Base-by-base conservation (phyloP, 2,888 invertebrate genomes). In the Sipha maydis region DNA sequence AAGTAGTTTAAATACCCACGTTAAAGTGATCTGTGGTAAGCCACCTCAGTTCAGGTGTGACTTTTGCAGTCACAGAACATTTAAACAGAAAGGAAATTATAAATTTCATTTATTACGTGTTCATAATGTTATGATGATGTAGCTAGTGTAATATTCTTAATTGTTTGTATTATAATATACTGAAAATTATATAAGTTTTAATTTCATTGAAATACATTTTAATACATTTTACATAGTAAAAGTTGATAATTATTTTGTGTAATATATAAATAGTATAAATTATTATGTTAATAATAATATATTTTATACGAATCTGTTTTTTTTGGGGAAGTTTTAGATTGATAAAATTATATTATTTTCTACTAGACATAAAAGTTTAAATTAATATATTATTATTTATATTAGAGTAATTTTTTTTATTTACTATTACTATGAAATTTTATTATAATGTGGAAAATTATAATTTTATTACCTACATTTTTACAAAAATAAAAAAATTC, bases 21-120 rank as follows among this genome's bases (percentile, higher is more conserved):
- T 85, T 67, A 89, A 91, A 28, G 91, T 91, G 80, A 92, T 92
- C 89, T 92, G 92, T 84, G 92, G 92, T 61, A 92, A 92, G 77
- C 91, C 91, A 17, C 92, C 92, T 0, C 91, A 92, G 76, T 90
- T 90, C 73, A 89, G 89, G 41, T 90, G 90, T 77, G 89, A 89
- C 34, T 54, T 89, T 85, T 90, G 90, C 56, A 11, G 25, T 9
- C 69, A 82, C 3, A 88, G 86, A 67, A 79, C 85, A n/a, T 88
- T 89, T 83, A 89, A 90, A 78, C 89, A 67, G 48, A 90, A 89
- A 56, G 89, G 89, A 17, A 80, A 83, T 67, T 71, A 89, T 75
- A 89, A 89, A 69, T 28, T 89, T 17, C 90, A 90, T 67, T 89
- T 90, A 69, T 77, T 69, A 19, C 41, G 31, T 85, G 69, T 85